These are phyloP conservation scores for Nipponia nippon DNA, from an alignment of 2,113 vertebrate genomes.

Conservation along the genomic window DNA sequence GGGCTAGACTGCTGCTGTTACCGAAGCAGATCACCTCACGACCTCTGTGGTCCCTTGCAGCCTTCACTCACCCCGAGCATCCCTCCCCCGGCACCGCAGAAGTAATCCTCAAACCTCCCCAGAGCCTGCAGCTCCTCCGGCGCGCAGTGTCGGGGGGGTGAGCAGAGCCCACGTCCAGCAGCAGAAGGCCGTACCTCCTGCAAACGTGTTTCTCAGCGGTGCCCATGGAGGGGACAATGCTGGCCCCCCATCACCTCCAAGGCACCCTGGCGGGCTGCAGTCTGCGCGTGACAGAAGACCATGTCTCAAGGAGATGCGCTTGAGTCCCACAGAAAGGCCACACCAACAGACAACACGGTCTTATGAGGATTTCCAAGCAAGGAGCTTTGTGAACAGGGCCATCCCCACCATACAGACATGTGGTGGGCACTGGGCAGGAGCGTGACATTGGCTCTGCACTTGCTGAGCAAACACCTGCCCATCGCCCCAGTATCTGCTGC, in stretches of 20 bases:
- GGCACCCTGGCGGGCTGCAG: neutral
- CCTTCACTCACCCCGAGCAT: neutral
- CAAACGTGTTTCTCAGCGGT: fast-evolving
- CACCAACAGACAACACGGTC: neutral
- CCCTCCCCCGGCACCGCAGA: neutral
- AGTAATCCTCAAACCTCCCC: no score
- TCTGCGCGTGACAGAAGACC: neutral
- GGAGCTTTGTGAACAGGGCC: neutral
- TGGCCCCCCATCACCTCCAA: neutral
- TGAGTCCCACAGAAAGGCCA: neutral
- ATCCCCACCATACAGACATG: neutral
- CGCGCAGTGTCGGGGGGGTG: fast-evolving
- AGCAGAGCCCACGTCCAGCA: neutral
- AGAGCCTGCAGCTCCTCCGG: neutral
- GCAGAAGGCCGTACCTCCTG: neutral
- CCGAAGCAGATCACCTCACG: neutral
- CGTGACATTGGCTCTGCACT: neutral
- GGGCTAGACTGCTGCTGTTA: neutral
- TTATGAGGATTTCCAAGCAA: neutral
- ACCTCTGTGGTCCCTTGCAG: neutral
- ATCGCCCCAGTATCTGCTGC: neutral
- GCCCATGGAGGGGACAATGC: neutral
- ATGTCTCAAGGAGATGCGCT: neutral
- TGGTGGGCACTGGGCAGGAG: neutral
- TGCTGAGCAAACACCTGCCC: neutral